phyloP scores from a whole-genome alignment of 2,888 invertebrate genomes.

The Eulithis prunata region DNA sequence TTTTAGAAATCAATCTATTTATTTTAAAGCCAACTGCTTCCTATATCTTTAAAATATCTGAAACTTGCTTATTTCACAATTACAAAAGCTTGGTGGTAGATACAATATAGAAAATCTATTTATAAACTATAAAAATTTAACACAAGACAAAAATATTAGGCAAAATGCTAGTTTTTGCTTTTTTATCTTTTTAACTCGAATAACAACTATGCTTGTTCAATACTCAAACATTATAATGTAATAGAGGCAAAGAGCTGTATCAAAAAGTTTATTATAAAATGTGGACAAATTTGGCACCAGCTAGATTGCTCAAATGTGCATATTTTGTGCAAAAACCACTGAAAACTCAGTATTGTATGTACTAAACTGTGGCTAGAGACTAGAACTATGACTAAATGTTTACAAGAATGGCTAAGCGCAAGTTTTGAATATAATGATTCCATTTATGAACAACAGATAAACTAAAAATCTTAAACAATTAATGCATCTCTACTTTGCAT shows the following conservation, averaged over 20 bases:
- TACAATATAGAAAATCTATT: constrained; percentile 22
- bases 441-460: neutral
- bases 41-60: constrained; percentile 13
- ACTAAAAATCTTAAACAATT: no score
- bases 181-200: constrained; percentile 2
- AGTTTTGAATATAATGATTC: constrained; percentile 3
- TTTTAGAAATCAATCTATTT: constrained; percentile 24
- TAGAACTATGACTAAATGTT: constrained; percentile 36
- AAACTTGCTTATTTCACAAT: constrained; percentile 18
- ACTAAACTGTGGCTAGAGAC: constrained; percentile 28
- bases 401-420: constrained; percentile 20
- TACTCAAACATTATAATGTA: neutral
- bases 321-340: constrained; percentile 21
- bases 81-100: constrained; percentile 29
- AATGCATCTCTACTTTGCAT: no score
- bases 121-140: constrained; percentile 25
- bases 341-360: constrained; percentile 14
- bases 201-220: neutral
- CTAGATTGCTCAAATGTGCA: constrained; percentile 22
- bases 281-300: constrained; percentile 27
- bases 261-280: constrained; percentile 21
- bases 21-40: constrained; percentile 9
- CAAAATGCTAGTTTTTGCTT: constrained; percentile 8
- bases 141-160: constrained; percentile 16
- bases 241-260: constrained; percentile 10